Evolutionary conservation across 2,888 invertebrate genomes (phyloP), one percentile per base, ranked within the genome.

Genomic region (Xestia ashworthii): DNA sequence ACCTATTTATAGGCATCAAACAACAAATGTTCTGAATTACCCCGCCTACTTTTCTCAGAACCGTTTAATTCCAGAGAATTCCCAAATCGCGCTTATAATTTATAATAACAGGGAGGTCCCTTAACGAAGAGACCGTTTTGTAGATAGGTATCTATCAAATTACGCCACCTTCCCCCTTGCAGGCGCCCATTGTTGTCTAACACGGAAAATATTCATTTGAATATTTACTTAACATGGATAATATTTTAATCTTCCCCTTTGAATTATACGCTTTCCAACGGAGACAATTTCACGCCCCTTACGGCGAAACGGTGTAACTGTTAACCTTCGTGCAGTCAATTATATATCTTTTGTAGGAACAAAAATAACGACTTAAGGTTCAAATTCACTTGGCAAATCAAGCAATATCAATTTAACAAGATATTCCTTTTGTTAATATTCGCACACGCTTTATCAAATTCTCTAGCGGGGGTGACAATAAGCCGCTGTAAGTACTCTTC

Each of bases 201-300:
- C 97, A 96, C 95, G 95, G 96, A 96, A 97, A 97, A 97, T 97
- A 97, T 97, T 97, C 96, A 97, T 96, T 96, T 96, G 96, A 97
- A 97, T 97, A 97, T 97, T 97, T 97, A 97, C 97, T 97, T 96
- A 97, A 97, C 97, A 96, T 96, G 97, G 96, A 97, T 97, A 97
- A 97, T 97, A 97, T 97, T 97, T 97, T 97, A 97, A 97, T 97
- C 97, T 97, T 96, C 97, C 97, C 97, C 96, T 96, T 95, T 96
- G 96, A 96, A 96, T 96, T 96, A 96, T 95, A 96, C 96, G 96
- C 95, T 96, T 96, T 96, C 96, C 95, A 95, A 93, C 95, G 95
- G 96, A 96, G 96, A 96, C 96, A 96, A 96, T 96, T 96, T 96
- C 96, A 95, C 96, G 94, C 93, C 90, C 89, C 90, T 91, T 94